Conservation (phyloP, 2,113 vertebrate species). For the Malurus elegans region DNA sequence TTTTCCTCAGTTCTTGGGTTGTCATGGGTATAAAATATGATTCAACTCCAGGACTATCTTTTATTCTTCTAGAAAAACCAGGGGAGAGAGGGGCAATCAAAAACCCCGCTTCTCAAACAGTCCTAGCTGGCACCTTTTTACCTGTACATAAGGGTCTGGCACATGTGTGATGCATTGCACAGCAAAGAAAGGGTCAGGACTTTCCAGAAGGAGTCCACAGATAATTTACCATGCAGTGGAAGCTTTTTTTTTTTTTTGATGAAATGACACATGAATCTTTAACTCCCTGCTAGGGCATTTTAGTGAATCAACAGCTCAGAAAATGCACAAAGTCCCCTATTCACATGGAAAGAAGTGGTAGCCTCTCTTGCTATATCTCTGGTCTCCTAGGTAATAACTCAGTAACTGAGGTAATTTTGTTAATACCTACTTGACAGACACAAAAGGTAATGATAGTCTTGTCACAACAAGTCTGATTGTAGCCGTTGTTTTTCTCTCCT, state of each 20-base stretch:
- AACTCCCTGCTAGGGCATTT: not conserved
- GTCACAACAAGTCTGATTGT: not conserved
- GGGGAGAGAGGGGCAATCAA: rapidly evolving
- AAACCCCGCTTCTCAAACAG: not conserved
- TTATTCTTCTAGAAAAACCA: not conserved
- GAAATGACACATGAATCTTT: not conserved
- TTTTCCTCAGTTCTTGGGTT: not conserved
- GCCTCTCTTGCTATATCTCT: not conserved
- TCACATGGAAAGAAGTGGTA: not conserved
- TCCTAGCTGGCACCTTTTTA: not conserved
- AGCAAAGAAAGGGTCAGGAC: not conserved
- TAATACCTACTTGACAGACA: not conserved
- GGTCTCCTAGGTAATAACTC: not conserved
- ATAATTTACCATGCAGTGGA: not conserved
- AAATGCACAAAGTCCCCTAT: not conserved
- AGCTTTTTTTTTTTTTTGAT: not conserved
- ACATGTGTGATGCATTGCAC: not conserved
- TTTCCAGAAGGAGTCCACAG: not conserved
- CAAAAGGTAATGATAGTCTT: not conserved
- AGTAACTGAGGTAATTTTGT: not conserved
- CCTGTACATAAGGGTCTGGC: not conserved
- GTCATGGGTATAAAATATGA: not conserved
- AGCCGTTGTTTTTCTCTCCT: not conserved
- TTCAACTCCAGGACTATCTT: not conserved
- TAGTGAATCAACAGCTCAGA: not conserved